Percentiles rank a stretch among this genome's conserved stretches.
Evolutionary conservation across 2,888 invertebrate species (phyloP).

Genomic region (Drosophila glabriapex): DNA sequence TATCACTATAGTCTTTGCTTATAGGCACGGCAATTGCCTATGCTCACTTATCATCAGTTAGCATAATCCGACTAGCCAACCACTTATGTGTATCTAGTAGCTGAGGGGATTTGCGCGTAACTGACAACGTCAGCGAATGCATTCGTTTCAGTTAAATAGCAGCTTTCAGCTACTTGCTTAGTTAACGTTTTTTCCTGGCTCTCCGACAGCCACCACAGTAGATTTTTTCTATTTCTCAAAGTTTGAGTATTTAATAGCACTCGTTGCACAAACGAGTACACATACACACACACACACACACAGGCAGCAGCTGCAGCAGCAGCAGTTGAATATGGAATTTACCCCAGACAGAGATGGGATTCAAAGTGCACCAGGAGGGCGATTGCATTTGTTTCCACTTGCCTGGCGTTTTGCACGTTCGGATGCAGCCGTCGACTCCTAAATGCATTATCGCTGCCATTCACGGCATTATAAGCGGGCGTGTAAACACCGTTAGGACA

Average conservation of each 20-base stretch:
- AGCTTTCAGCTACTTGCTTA: constrained; percentile 13
- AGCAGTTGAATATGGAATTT: constrained; percentile 19
- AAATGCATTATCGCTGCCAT: constrained; percentile 73
- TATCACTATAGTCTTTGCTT: not conserved
- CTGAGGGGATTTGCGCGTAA: not conserved
- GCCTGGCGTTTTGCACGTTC: constrained; percentile 13
- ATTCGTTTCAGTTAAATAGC: constrained; percentile 27
- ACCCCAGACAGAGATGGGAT: constrained; percentile 18
- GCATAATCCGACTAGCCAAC: not conserved
- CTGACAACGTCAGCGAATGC: constrained; percentile 43
- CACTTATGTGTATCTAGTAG: not conserved
- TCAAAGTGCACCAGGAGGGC: constrained; percentile 15
- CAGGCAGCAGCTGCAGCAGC: not conserved
- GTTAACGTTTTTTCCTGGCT: not conserved
- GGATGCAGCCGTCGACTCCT: constrained; percentile 35
- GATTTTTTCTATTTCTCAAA: not conserved
- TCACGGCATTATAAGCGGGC: constrained; percentile 68
- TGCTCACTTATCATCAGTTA: not conserved
- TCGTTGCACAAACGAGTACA: not conserved
- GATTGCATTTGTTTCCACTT: constrained; percentile 35
- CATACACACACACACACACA: not conserved
- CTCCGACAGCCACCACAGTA: constrained; percentile 2
- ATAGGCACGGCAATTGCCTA: not conserved
- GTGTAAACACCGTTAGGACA: constrained; percentile 72
- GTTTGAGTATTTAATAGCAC: constrained; percentile 27